Evolutionary conservation across 2,888 invertebrate species (phyloP), one percentile per base, ranked within the genome.

Genomic region (Polydrusus cervinus): DNA sequence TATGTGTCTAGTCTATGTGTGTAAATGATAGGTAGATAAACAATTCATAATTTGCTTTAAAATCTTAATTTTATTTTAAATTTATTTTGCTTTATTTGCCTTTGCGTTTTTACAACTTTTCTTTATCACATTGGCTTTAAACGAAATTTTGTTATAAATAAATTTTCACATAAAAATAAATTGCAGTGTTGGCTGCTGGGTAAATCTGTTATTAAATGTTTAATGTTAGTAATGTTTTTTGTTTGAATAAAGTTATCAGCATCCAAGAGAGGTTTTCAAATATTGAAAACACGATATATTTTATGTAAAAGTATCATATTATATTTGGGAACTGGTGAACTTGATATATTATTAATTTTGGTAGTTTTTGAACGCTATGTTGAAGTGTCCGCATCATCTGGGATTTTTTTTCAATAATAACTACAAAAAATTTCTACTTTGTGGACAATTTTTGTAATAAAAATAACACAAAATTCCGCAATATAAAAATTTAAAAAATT

Each of bases 21-120:
- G 53, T 30, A 7, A n/a, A 43, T 57, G 67, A 30, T 68, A 55
- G 45, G 43, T 68, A 57, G 55, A 51, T 20, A 14, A 38, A 11
- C 10, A 47, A 47, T 53, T 53, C 57, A 60, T 60, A 60, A n/a
- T n/a, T n/a, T 55, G 30, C 38, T 13, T 60, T 38, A 38, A 8
- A 60, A 18, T 16, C 18, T 11, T 11, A 18, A 14, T 60, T 18
- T 51, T 30, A 45, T 53, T 38, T 40, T 9, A 14, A 16, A 38
- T 18, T 51, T 55, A 53, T 55, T 47, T 43, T 1, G 18, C 7
- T 34, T 40, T 43, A 67, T 67, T 25, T 55, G 67, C 53, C 20
- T 43, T 57, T 45, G 67, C 67, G 57, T 67, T 68, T 68, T 68
- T 18, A n/a, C n/a, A n/a, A n/a, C 9, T 66, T 43, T 55, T 51